A percentile compares a stretch with the other conserved stretches of the same genome.
phyloP scores from a whole-genome alignment of 2,888 invertebrate genomes.

The Copidosoma aretas region DNA sequence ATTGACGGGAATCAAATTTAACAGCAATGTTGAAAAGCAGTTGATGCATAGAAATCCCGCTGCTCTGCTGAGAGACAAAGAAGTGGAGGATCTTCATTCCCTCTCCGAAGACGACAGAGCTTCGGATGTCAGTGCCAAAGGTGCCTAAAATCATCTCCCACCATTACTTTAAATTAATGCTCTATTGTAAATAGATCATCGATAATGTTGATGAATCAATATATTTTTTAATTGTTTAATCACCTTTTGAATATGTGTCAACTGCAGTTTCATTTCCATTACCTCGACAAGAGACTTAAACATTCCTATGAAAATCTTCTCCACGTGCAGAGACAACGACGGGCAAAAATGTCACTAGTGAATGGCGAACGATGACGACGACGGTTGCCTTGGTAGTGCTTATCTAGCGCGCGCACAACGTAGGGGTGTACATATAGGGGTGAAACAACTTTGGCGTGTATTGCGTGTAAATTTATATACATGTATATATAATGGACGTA shows the following conservation, averaged over 20 bases:
- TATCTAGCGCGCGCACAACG: constrained; percentile 22
- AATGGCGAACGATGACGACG: background rate
- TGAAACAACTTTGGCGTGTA: background rate
- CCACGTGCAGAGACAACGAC: no score
- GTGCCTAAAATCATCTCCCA: constrained; percentile 11
- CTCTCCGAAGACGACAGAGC: constrained; percentile 33
- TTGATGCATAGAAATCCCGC: constrained; percentile 24
- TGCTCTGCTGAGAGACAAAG: constrained; percentile 32
- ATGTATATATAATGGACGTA: background rate
- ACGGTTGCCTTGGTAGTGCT: constrained; percentile 36
- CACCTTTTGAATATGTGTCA: no score
- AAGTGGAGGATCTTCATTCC: constrained; percentile 11
- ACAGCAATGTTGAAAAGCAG: constrained; percentile 23
- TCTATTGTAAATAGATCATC: no score
- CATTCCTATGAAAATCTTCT: no score
- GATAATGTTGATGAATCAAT: no score
- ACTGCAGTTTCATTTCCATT: no score
- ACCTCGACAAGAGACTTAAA: no score
- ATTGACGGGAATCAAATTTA: constrained; percentile 48
- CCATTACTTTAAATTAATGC: no score
- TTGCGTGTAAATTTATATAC: background rate
- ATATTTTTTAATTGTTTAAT: no score
- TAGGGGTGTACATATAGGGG: constrained; percentile 11
- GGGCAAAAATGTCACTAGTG: background rate
- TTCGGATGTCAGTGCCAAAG: constrained; percentile 27